Conservation (phyloP, 2,113 vertebrate species). For the Ariopsis seemanni region DNA sequence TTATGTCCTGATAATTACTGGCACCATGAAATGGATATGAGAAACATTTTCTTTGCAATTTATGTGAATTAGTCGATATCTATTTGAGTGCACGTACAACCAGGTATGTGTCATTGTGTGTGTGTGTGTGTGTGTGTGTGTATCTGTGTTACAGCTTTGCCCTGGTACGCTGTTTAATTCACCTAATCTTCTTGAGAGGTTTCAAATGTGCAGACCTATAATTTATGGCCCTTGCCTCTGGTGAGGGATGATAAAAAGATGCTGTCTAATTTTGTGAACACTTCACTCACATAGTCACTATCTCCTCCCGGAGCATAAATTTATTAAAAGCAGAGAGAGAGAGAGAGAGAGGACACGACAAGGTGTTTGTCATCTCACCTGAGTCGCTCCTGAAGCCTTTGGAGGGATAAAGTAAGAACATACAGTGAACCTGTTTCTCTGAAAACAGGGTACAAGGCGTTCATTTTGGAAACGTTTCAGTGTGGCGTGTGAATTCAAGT, state of each 20-base stretch:
- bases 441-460: conserved; percentile 39
- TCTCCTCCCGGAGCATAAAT: conserved; percentile 39
- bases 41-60: conserved; percentile 10
- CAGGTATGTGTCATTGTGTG: not conserved
- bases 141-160: conserved; percentile 52
- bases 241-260: conserved; percentile 75
- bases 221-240: conserved; percentile 66
- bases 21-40: conserved; percentile 22
- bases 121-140: conserved; percentile 18
- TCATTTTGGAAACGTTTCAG: not conserved
- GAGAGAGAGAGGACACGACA: conserved; percentile 36
- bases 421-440: conserved; percentile 13
- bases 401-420: conserved; percentile 43
- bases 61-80: not conserved
- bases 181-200: conserved; percentile 75
- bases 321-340: conserved; percentile 46
- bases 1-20: conserved; percentile 39
- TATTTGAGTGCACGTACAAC: not conserved
- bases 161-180: conserved; percentile 61
- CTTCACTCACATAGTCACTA: conserved; percentile 52
- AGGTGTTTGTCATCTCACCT: conserved; percentile 51
- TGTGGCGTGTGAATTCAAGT: conserved; percentile 67
- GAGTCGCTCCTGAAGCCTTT: conserved; percentile 20
- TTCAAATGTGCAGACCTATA: conserved; percentile 69
- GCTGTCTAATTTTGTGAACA: conserved; percentile 66